Evolutionary conservation across 2,797 vertebrate species (phyloP).

Genomic region (Ceryle rudis): DNA sequence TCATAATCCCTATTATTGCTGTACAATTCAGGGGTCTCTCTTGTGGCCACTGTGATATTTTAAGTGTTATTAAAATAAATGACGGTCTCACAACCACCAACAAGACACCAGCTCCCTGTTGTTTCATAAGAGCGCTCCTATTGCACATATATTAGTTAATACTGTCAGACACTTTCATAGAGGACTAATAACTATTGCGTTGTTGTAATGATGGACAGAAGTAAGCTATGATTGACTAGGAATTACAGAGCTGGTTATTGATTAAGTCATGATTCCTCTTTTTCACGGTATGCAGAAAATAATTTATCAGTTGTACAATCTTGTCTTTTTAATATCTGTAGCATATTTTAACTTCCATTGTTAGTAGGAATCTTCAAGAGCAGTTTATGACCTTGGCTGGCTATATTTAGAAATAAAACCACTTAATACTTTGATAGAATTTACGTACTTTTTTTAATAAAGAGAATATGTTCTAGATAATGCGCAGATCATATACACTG

Average conservation of each 20-base stretch:
- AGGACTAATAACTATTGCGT: constrained; percentile 7
- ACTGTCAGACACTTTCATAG: not conserved
- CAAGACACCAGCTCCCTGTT: not conserved
- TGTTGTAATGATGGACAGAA: not conserved
- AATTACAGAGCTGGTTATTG: constrained; percentile 16
- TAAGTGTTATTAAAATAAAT: not conserved
- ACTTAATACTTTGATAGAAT: not conserved
- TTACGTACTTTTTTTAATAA: not conserved
- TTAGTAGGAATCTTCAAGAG: constrained; percentile 18
- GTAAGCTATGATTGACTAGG: not conserved
- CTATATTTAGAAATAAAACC: constrained; percentile 9
- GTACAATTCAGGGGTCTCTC: not conserved
- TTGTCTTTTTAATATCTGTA: constrained; percentile 36
- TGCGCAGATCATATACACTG: not conserved
- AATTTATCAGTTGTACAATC: not conserved
- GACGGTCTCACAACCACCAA: not conserved
- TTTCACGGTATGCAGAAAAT: constrained; percentile 38
- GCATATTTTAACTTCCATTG: not conserved
- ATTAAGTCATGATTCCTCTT: constrained; percentile 33
- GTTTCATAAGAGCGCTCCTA: not conserved
- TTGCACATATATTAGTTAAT: not conserved
- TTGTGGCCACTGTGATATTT: not conserved
- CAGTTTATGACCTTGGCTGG: constrained; percentile 41
- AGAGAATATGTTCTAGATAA: not conserved
- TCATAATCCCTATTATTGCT: not conserved